Percentiles rank a stretch among this genome's conserved stretches.
phyloP scores from a whole-genome alignment of 2,888 invertebrate genomes.

The Drosophila affinis region DNA sequence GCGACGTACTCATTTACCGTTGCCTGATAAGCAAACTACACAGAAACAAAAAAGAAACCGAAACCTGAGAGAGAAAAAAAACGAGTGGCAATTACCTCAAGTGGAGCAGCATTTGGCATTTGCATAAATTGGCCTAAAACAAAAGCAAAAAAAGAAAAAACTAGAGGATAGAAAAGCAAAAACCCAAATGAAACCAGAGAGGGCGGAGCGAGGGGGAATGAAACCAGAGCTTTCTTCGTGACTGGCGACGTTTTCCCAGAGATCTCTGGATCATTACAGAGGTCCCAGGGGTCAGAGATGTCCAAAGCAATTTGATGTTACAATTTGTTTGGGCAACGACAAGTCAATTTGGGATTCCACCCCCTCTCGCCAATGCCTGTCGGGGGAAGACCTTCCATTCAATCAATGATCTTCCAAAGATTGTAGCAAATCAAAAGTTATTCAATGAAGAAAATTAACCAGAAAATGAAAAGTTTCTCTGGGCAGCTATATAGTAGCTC shows the following conservation, averaged over 20 bases:
- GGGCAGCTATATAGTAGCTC: no score
- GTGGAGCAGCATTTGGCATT: constrained; percentile 72
- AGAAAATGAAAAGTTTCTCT: no score
- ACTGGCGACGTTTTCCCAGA: constrained; percentile 72
- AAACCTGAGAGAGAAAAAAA: constrained; percentile 15
- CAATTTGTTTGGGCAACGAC: constrained; percentile 59
- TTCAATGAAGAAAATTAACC: not conserved
- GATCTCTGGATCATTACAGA: constrained; percentile 55
- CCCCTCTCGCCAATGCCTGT: constrained; percentile 2
- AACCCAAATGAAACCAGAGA: constrained; percentile 33
- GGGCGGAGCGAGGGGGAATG: constrained; percentile 50
- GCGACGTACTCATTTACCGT: constrained; percentile 75
- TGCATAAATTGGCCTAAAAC: constrained; percentile 68
- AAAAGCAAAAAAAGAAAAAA: constrained; percentile 19
- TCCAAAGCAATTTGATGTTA: constrained; percentile 69
- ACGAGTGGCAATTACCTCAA: constrained; percentile 72
- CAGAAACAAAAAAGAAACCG: not conserved
- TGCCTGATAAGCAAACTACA: constrained; percentile 56
- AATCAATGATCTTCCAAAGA: not conserved
- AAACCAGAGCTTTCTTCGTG: constrained; percentile 72
- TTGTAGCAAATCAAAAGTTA: not conserved
- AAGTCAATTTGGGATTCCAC: constrained; percentile 59
- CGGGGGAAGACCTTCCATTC: not conserved
- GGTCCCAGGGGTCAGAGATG: constrained; percentile 43
- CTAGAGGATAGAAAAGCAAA: constrained; percentile 19